These are phyloP conservation scores for Chionoecetes opilio DNA, from an alignment of 1,140 invertebrate genomes.

Conservation along the genomic window DNA sequence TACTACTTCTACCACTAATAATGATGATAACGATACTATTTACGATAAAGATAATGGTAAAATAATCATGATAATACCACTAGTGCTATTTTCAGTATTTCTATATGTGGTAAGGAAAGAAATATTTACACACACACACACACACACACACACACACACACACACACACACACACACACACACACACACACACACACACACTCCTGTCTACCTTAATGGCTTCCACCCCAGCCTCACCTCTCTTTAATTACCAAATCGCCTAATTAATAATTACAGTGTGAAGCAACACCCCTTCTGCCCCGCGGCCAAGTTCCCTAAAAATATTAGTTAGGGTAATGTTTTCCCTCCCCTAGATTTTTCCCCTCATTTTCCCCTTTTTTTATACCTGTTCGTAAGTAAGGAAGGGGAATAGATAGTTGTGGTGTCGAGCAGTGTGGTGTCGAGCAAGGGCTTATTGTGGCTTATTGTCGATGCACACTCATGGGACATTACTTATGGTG, in stretches of 20 bases:
- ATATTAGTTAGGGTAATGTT: slow-evolving; percentile 43
- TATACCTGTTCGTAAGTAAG: not conserved
- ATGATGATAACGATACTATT: no score
- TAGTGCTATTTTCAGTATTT: no score
- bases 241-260: slow-evolving; percentile 59
- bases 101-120: no score
- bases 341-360: slow-evolving; percentile 25
- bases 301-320: not conserved
- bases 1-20: not conserved
- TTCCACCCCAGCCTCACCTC: slow-evolving; percentile 33
- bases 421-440: not conserved
- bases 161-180: not conserved
- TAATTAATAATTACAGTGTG: slow-evolving; percentile 57
- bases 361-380: not conserved
- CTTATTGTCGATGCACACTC: not conserved
- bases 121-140: not conserved
- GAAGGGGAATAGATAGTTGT: not conserved
- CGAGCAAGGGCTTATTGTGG: not conserved
- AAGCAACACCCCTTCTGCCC: slow-evolving; percentile 39
- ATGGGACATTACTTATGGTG: not conserved
- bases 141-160: no score
- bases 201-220: slow-evolving; percentile 39
- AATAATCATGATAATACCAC: no score
- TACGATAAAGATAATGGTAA: no score
- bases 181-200: slow-evolving; percentile 25